Percentiles rank a stretch among this genome's conserved stretches.
phyloP scores from a whole-genome alignment of 2,888 invertebrate species.

The Ophion obscuratus region DNA sequence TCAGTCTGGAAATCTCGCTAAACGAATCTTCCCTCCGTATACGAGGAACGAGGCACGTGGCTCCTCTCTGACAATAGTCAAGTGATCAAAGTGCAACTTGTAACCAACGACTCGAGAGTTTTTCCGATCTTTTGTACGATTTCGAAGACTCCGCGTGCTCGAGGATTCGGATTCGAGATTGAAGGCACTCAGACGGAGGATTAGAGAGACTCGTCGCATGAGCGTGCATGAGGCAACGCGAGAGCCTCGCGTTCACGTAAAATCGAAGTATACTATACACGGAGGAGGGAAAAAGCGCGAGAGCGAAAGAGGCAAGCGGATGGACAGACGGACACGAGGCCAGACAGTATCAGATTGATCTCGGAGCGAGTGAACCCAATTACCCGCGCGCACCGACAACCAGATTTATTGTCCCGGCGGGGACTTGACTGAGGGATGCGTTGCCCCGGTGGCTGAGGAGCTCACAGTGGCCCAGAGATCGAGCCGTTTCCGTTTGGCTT shows the following conservation, averaged over 20 bases:
- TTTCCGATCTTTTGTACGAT: not conserved
- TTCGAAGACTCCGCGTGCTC: not conserved
- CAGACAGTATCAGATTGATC: constrained; percentile 84
- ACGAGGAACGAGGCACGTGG: no score
- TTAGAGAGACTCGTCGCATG: constrained; percentile 36
- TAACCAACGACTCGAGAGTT: not conserved
- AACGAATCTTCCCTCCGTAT: no score
- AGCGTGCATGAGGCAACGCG: constrained; percentile 29
- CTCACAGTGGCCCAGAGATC: constrained; percentile 68
- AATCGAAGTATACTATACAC: constrained; percentile 29
- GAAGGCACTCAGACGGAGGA: not conserved
- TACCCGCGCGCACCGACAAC: constrained; percentile 79
- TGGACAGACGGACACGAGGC: constrained; percentile 81
- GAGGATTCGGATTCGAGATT: not conserved
- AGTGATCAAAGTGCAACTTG: not conserved
- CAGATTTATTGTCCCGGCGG: constrained; percentile 83
- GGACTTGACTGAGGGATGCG: constrained; percentile 79
- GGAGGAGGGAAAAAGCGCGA: constrained; percentile 9
- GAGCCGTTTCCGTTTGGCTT: constrained; percentile 41
- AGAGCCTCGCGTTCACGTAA: constrained; percentile 49
- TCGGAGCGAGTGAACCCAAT: constrained; percentile 83
- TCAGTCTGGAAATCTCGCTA: not conserved
- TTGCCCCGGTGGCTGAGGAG: constrained; percentile 79
- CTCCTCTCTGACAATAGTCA: not conserved
- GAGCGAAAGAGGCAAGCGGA: constrained; percentile 68